These are phyloP conservation scores for Taenioides sp. DNA, from an alignment of 2,797 vertebrate genomes.

Conservation along the genomic window DNA sequence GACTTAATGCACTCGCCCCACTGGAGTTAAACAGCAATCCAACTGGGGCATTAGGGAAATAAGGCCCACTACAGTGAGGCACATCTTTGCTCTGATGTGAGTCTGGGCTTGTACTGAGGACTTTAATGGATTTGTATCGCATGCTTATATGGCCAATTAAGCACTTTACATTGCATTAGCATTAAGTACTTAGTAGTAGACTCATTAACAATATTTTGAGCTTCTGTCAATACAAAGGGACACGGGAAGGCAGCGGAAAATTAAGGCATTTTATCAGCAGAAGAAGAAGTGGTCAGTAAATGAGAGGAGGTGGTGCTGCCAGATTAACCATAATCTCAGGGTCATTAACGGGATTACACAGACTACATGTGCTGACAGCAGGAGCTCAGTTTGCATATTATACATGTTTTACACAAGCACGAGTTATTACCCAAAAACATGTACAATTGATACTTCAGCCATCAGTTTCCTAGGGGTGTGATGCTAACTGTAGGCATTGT, in stretches of 20 bases:
- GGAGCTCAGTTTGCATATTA: no score
- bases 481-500: no score
- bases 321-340: constrained; percentile 72
- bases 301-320: constrained; percentile 55
- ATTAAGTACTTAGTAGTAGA: no score
- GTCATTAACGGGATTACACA: constrained; percentile 51
- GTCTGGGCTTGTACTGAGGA: no score
- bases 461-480: no score
- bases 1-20: constrained; percentile 30
- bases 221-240: not conserved
- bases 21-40: constrained; percentile 11
- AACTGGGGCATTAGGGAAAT: constrained; percentile 19
- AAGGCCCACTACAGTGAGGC: not conserved
- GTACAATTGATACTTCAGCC: no score
- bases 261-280: constrained; percentile 20
- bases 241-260: not conserved
- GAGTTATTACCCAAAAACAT: no score
- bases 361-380: no score
- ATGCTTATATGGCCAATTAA: constrained; percentile 28
- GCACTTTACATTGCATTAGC: constrained; percentile 8
- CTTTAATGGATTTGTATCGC: not conserved
- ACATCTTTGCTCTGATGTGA: no score
- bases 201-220: constrained; percentile 10
- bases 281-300: constrained; percentile 26
- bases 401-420: no score